phyloP scores from a whole-genome alignment of 2,113 vertebrate species.

The Amphiprion ocellaris region DNA sequence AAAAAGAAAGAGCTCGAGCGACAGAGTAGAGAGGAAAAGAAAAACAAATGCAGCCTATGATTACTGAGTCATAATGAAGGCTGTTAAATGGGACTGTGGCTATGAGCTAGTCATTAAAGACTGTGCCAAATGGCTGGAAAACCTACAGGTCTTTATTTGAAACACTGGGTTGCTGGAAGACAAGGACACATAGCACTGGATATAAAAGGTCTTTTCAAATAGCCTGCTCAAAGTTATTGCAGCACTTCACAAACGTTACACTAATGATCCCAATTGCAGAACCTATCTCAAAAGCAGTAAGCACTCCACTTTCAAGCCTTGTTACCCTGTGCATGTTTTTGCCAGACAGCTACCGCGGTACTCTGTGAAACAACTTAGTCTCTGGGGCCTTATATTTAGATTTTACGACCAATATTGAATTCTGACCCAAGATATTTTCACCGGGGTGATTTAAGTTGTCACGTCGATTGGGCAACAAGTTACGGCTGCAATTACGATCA shows the following conservation, averaged over 20 bases:
- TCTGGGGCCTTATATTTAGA: slow-evolving; percentile 79
- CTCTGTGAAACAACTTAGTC: slow-evolving; percentile 68
- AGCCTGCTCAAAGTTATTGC: slow-evolving; percentile 24
- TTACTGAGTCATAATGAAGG: slow-evolving; percentile 78
- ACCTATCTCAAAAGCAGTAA: slow-evolving; percentile 7
- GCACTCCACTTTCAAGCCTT: slow-evolving; percentile 29
- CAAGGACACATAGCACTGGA: slow-evolving; percentile 20
- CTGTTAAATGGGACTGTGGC: slow-evolving; percentile 69
- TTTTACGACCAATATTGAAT: slow-evolving; percentile 83
- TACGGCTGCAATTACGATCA: slow-evolving; percentile 50
- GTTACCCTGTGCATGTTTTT: slow-evolving; percentile 58
- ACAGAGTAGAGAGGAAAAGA: slow-evolving; percentile 59
- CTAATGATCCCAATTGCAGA: slow-evolving; percentile 32
- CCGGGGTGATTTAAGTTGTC: slow-evolving; percentile 69
- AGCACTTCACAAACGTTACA: slow-evolving; percentile 36
- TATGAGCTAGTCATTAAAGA: slow-evolving; percentile 79
- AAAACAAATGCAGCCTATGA: slow-evolving; percentile 78
- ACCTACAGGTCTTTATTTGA: slow-evolving; percentile 62
- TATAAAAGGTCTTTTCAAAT: slow-evolving; percentile 30
- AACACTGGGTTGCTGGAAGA: slow-evolving; percentile 52
- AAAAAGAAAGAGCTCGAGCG: slow-evolving; percentile 43
- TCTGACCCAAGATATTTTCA: slow-evolving; percentile 71
- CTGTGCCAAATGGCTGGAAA: slow-evolving; percentile 58
- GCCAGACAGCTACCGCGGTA: slow-evolving; percentile 43
- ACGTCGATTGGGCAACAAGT: slow-evolving; percentile 48